Percentiles rank a stretch among this genome's conserved stretches.
Conservation (phyloP, 2,113 vertebrate genomes). For the Drymodes brunneopygia region DNA sequence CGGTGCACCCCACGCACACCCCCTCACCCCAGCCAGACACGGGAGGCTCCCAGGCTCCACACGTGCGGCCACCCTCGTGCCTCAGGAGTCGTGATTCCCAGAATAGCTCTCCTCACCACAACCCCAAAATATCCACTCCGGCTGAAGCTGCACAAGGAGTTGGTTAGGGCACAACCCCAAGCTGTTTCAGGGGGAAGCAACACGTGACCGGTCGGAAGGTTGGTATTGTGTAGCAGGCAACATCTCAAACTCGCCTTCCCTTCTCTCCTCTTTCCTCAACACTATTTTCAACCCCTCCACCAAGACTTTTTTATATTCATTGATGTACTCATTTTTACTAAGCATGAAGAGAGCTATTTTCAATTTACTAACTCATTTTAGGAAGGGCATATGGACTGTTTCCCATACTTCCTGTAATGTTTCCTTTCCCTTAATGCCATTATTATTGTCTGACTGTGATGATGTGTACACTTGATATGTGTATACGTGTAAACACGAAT, state of each 20-base stretch:
- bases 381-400: neutral
- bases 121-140: accelerated
- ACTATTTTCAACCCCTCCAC: neutral
- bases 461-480: neutral
- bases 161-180: accelerated
- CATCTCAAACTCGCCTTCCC: neutral
- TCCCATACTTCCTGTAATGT: neutral
- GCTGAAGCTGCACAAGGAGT: neutral
- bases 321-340: neutral
- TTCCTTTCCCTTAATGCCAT: neutral
- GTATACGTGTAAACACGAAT: neutral
- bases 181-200: neutral
- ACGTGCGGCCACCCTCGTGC: neutral
- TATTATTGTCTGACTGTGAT: neutral
- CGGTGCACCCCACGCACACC: accelerated
- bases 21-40: accelerated
- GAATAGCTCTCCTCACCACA: accelerated
- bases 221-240: neutral
- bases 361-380: neutral
- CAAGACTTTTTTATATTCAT: neutral
- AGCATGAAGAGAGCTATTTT: neutral
- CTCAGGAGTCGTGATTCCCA: neutral
- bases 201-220: accelerated
- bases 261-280: neutral
- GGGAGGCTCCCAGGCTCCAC: accelerated